Evolutionary conservation across 2,888 invertebrate species (phyloP), one percentile per base, ranked within the genome.

Genomic region (Axea sp.): DNA sequence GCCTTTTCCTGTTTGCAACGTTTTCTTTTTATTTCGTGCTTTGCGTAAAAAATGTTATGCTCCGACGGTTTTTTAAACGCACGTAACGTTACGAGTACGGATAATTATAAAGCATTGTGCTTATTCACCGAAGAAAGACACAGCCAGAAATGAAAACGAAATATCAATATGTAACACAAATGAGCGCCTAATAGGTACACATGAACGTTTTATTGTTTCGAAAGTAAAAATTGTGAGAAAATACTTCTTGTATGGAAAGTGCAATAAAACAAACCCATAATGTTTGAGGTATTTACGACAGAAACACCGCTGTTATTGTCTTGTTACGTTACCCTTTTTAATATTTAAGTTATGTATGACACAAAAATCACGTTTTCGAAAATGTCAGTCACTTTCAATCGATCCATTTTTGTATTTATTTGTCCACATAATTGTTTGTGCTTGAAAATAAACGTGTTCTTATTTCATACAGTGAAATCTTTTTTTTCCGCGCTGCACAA

Each of bases 111-210:
- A 24, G 14, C 9, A 59, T 51, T 57, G 43, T 28, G 22, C 24
- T 26, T 53, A 26, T 53, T 53, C 37, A 14, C 37, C n/a, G 26
- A 53, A 51, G 39, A 28, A 19, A 55, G 55, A 30, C 31, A 55
- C 8, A 6, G 7, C 1, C 9, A 39, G 28, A 26, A 28, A 53
- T 37, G 24, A 53, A 53, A 17, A 37, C 17, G 8, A 37, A 55
- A 55, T 39, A 55, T 55, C 55, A 55, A 39, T 55, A 39, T 30
- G 55, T 30, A 55, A 39, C 12, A 55, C 39, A 39, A 55, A 55
- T 55, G 30, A 53, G 26, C 17, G 24, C 8, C 24, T 19, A 51
- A 31, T 3, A 31, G 26, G 12, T 9, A 39, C 17, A 5, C 17
- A 30, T 17, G 3, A 49, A 49, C 12, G 11, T 22, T 53, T 35